Evolutionary conservation across 2,888 invertebrate genomes (phyloP).

Genomic region (Cantharis flavilabris): DNA sequence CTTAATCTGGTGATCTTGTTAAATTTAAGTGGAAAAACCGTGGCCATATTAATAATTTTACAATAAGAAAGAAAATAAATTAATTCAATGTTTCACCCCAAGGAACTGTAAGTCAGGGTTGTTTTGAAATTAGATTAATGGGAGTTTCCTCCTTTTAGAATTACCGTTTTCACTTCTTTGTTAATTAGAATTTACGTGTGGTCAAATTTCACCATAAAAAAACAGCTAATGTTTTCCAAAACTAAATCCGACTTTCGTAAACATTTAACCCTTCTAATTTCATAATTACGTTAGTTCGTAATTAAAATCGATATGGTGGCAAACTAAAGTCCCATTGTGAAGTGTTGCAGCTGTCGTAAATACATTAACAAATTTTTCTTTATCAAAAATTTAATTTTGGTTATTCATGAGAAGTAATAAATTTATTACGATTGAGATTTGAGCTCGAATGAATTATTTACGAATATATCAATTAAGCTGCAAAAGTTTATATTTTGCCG

Average conservation of each 20-base stretch:
- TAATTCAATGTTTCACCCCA: neutral
- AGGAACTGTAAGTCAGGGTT: neutral
- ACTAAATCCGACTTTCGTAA: neutral
- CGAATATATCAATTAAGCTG: neutral
- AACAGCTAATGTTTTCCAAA: neutral
- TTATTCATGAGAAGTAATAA: neutral
- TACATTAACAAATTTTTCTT: neutral
- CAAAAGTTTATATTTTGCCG: neutral
- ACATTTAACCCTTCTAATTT: neutral
- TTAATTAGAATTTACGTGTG: neutral
- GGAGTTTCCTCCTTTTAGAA: neutral
- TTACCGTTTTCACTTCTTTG: neutral
- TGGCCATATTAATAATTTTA: neutral
- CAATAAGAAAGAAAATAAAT: neutral
- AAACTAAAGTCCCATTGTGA: neutral
- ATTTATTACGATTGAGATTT: neutral
- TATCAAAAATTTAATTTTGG: neutral
- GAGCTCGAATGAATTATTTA: neutral
- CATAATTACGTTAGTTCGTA: neutral
- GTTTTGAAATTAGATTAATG: neutral
- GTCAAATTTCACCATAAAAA: neutral
- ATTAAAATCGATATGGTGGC: neutral
- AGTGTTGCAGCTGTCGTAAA: neutral
- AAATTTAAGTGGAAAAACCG: neutral
- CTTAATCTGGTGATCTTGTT: neutral